Evolutionary conservation across 1,140 invertebrate species (phyloP).

Genomic region (Agraylea sexmaculata): DNA sequence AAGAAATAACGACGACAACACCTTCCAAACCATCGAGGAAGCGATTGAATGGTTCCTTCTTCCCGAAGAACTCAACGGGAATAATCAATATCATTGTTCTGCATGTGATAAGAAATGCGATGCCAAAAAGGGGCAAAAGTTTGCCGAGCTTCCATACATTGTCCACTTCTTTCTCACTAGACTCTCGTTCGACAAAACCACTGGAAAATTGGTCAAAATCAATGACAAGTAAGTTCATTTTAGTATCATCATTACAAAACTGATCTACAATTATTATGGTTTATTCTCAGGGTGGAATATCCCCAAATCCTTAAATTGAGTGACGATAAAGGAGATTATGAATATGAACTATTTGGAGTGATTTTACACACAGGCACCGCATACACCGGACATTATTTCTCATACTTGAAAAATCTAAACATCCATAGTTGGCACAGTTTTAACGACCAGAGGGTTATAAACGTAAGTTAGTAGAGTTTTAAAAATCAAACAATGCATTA

Average conservation of each 20-base stretch:
- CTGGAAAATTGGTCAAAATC: slow-evolving; percentile 77
- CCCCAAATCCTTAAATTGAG: slow-evolving; percentile 2
- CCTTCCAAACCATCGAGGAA: slow-evolving; percentile 77
- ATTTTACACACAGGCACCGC: slow-evolving; percentile 92
- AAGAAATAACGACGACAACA: slow-evolving; percentile 67
- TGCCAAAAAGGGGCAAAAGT: slow-evolving; percentile 85
- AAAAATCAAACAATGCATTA: background rate
- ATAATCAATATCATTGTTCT: slow-evolving; percentile 86
- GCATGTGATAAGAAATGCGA: slow-evolving; percentile 82
- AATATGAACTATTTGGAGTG: slow-evolving; percentile 84
- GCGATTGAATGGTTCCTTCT: slow-evolving; percentile 76
- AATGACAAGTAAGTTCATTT: slow-evolving; percentile 37
- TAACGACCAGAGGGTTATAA: slow-evolving; percentile 64
- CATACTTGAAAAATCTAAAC: slow-evolving; percentile 81
- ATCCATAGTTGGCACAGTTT: slow-evolving; percentile 71
- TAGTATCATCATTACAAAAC: background rate
- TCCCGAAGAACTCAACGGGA: slow-evolving; percentile 73
- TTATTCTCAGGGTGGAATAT: slow-evolving; percentile 4
- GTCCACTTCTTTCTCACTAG: slow-evolving; percentile 80
- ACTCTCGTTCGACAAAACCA: slow-evolving; percentile 85
- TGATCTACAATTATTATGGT: no score
- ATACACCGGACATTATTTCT: slow-evolving; percentile 87
- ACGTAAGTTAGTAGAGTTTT: slow-evolving; percentile 36
- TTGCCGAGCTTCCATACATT: slow-evolving; percentile 79
- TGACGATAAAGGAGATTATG: slow-evolving; percentile 51